Conservation (phyloP, 2,113 vertebrate genomes). For the Carlito syrichta region DNA sequence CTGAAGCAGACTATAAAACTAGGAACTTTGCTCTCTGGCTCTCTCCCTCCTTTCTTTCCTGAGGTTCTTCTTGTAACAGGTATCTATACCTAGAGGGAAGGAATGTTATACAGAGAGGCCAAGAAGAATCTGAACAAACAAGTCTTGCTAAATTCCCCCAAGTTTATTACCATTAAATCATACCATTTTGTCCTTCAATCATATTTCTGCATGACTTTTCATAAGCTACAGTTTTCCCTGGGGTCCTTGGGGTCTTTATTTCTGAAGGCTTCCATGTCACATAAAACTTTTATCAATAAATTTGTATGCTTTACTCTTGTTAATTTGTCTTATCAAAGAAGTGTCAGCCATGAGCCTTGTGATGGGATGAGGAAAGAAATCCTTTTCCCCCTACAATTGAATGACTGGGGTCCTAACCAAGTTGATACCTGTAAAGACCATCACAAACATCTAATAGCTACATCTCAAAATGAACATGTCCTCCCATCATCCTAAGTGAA, state of each 20-base stretch:
- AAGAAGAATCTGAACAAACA: neutral
- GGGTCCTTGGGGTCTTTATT: neutral
- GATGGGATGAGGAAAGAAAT: neutral
- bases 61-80: neutral
- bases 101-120: neutral
- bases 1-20: neutral
- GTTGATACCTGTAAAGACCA: neutral
- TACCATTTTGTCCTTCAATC: neutral
- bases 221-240: neutral
- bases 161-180: neutral
- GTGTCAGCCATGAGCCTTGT: neutral
- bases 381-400: neutral
- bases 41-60: neutral
- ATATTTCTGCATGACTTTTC: neutral
- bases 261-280: neutral
- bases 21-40: neutral
- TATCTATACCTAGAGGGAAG: neutral
- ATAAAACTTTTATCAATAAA: neutral
- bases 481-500: no score
- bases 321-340: neutral
- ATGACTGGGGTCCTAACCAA: neutral
- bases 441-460: neutral
- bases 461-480: neutral
- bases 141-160: no score
- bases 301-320: neutral